These are phyloP conservation scores for Simalia tracyae DNA, from an alignment of 2,797 vertebrate genomes.

Conservation along the genomic window DNA sequence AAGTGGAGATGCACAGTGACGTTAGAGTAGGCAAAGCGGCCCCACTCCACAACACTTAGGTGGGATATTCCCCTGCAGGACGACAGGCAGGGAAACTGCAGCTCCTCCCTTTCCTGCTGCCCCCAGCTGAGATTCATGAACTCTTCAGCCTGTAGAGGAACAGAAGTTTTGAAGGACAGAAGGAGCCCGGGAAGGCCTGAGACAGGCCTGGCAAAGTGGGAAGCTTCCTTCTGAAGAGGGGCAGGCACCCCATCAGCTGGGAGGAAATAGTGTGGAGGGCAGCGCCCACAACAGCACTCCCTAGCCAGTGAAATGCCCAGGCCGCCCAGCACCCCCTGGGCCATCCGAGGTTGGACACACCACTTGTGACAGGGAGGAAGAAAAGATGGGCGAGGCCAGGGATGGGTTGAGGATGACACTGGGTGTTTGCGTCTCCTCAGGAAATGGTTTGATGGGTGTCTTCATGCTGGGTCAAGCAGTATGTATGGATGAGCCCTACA, in stretches of 20 bases:
- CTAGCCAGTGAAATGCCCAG: neutral
- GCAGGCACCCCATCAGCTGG: neutral
- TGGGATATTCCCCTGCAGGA: neutral
- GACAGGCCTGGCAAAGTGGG: neutral
- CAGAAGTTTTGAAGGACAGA: neutral
- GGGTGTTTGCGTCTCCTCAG: neutral
- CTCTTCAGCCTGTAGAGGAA: neutral
- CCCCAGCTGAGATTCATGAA: neutral
- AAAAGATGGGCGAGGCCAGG: neutral
- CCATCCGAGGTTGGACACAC: neutral
- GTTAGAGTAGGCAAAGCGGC: neutral
- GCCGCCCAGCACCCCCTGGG: neutral
- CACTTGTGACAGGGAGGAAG: neutral
- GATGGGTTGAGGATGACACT: neutral
- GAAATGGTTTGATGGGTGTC: neutral
- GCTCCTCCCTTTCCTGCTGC: neutral
- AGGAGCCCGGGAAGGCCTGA: no score
- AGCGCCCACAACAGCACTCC: neutral
- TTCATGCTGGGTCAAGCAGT: neutral
- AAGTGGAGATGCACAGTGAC: neutral
- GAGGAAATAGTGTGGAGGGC: neutral
- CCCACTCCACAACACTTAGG: neutral
- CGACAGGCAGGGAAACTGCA: neutral
- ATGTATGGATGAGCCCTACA: neutral
- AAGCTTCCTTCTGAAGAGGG: neutral